A percentile compares a stretch with the other conserved stretches of the same genome.
Evolutionary conservation across 1,140 invertebrate species (phyloP).

Genomic region (Neodiprion fabricii): DNA sequence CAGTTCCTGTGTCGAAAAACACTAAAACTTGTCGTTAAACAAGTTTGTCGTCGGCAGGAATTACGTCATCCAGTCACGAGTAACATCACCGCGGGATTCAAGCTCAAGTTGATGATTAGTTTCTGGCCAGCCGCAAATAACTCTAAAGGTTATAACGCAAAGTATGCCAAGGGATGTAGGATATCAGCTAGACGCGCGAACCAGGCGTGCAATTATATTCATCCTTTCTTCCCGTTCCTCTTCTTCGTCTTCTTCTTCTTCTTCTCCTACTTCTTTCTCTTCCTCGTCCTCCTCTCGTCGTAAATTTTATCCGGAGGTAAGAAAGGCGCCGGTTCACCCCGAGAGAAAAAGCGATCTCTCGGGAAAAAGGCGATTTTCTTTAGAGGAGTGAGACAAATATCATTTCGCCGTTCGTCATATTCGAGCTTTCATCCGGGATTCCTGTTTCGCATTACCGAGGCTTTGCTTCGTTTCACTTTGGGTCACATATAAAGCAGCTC

Average conservation of each 20-base stretch:
- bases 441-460: too few relatives aligned
- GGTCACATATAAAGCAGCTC: too few relatives aligned
- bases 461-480: too few relatives aligned
- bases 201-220: constrained; percentile 48
- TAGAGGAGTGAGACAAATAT: too few relatives aligned
- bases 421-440: too few relatives aligned
- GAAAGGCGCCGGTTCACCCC: constrained; percentile 29
- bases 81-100: not conserved
- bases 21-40: too few relatives aligned
- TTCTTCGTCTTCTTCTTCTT: too few relatives aligned
- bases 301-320: constrained; percentile 42
- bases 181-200: constrained; percentile 29
- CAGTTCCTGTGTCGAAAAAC: not conserved
- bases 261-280: too few relatives aligned
- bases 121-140: constrained; percentile 42
- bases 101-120: constrained; percentile 44
- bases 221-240: constrained; percentile 34
- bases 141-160: constrained; percentile 9
- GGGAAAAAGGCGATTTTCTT: not conserved
- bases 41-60: too few relatives aligned
- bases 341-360: not conserved
- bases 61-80: too few relatives aligned
- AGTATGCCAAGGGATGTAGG: not conserved
- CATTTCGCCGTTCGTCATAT: too few relatives aligned
- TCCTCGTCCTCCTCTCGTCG: constrained; percentile 31